Percentiles rank a stretch among this genome's conserved stretches.
These are phyloP conservation scores for Rosalia funebris DNA, from an alignment of 2,888 invertebrate genomes.

Conservation along the genomic window DNA sequence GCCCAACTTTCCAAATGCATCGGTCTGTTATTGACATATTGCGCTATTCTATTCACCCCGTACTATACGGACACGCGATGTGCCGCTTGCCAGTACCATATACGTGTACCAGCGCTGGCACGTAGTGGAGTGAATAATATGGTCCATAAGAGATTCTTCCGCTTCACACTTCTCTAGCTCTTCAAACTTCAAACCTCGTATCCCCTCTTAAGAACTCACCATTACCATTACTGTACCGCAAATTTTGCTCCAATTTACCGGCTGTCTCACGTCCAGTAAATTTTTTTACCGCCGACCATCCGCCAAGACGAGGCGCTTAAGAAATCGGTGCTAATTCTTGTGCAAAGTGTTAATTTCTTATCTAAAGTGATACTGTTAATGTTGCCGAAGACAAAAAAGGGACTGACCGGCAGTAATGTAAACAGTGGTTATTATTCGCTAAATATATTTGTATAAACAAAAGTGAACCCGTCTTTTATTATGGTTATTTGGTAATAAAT, in stretches of 20 bases:
- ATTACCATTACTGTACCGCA: constrained; percentile 40
- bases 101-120: constrained; percentile 15
- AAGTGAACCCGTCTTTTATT: constrained; percentile 23
- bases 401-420: constrained; percentile 6
- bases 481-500: constrained; percentile 14
- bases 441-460: constrained; percentile 19
- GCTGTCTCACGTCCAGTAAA: constrained; percentile 18
- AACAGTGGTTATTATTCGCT: constrained; percentile 6
- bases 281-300: constrained; percentile 28
- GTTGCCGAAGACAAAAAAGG: constrained; percentile 2
- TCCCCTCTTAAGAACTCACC: constrained; percentile 23
- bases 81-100: constrained; percentile 26
- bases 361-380: constrained; percentile 15
- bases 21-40: background rate
- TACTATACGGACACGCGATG: constrained; percentile 2
- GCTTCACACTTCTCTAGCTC: constrained; percentile 53
- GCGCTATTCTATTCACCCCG: constrained; percentile 1
- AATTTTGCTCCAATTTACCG: constrained; percentile 50
- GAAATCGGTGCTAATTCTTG: constrained; percentile 1
- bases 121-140: constrained; percentile 53
- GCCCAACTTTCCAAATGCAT: background rate
- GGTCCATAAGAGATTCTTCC: constrained; percentile 56
- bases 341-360: constrained; percentile 19
- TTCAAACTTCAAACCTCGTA: constrained; percentile 38
- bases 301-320: constrained; percentile 1